Conservation (phyloP, 2,113 vertebrate species). For the Vulpes ferrilata region DNA sequence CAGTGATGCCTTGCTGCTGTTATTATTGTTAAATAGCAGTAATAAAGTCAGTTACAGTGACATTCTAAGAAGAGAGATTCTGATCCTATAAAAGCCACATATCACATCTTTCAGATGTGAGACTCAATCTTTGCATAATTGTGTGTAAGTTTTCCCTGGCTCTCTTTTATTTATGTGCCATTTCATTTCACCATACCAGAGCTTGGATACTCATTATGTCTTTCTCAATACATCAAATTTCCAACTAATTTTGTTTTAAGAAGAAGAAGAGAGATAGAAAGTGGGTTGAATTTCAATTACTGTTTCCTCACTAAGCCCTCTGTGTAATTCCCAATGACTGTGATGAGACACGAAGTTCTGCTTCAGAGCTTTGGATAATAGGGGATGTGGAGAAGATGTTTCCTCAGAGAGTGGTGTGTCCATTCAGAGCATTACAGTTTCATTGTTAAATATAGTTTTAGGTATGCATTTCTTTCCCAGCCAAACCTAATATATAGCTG, state of each 20-base stretch:
- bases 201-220: slow-evolving; percentile 14
- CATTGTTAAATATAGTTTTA: slow-evolving; percentile 71
- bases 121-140: not conserved
- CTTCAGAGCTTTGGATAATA: slow-evolving; percentile 76
- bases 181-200: slow-evolving; percentile 48
- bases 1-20: not conserved
- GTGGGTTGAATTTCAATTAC: slow-evolving; percentile 72
- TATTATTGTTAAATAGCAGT: not conserved
- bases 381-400: slow-evolving; percentile 62
- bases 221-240: slow-evolving; percentile 66
- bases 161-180: slow-evolving; percentile 45
- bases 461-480: slow-evolving; percentile 14
- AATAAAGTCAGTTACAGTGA: not conserved
- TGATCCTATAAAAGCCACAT: not conserved
- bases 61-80: not conserved
- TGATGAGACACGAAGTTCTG: slow-evolving; percentile 69
- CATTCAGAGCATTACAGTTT: slow-evolving; percentile 44
- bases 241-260: slow-evolving; percentile 75
- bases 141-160: not conserved
- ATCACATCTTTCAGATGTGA: not conserved
- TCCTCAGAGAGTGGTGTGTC: slow-evolving; percentile 54
- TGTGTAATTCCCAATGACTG: slow-evolving; percentile 59
- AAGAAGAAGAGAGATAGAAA: slow-evolving; percentile 55
- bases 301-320: slow-evolving; percentile 23
- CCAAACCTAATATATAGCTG: not conserved